Evolutionary conservation across 2,888 invertebrate genomes (phyloP), one percentile per base, ranked within the genome.

Genomic region (Dione vanillae): DNA sequence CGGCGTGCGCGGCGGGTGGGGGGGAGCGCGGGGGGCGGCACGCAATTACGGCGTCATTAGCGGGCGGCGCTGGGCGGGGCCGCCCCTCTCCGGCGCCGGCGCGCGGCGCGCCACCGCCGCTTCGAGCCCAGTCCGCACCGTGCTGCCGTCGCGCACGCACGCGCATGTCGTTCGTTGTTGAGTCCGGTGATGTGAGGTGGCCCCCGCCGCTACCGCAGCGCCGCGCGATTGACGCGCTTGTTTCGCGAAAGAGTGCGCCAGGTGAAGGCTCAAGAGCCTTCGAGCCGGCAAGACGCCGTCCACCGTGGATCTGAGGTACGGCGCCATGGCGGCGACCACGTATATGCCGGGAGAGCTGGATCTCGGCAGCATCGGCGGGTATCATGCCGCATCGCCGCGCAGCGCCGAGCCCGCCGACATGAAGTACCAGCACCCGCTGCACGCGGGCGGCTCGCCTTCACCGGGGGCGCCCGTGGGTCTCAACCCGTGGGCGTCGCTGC

Each of bases 311-410:
- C 85, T 93, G 86, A 92, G 93, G 89, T 95, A 95, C 95, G 95
- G 95, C 95, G 96, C 96, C 96, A 98, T 98, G 97, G 97, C 98
- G 95, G 97, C 98, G 95, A 97, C 98, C 94, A 97, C 97, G 94
- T 98, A 98, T 94, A 96, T 98, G 95, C 97, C 97, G 94, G 96
- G 97, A 90, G 96, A 96, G 91, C 96, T 97, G 93, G 97, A 97
- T 94, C 95, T 96, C 88, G 96, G 96, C 86, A 95, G 95, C 93
- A 94, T 95, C 85, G 96, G 96, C 90, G 96, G 96, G 89, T 97
- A 97, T 88, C 96, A 96, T 89, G 96, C 96, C 88, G 96, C 96
- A 91, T 97, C 97, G 94, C 97, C 97, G 87, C 95, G 97, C 85
- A 96, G 96, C 82, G 97, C 96, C 83, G 97, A 97, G 94, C 97